Conservation (phyloP, 2,888 invertebrate species). For the Rhagophthalmus giganteus region DNA sequence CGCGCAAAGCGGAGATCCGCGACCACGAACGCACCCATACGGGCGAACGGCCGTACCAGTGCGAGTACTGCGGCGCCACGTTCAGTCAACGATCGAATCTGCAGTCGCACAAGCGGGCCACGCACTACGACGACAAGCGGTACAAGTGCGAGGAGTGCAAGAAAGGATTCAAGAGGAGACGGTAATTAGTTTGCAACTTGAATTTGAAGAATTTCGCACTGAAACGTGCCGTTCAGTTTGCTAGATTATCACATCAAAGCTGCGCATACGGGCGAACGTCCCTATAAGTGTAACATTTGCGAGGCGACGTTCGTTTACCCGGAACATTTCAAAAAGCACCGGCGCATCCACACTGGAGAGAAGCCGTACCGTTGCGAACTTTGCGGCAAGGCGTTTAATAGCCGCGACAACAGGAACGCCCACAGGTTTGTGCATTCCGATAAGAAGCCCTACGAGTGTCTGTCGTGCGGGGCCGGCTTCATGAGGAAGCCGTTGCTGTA, state of each 20-base stretch:
- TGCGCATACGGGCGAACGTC: constrained; percentile 78
- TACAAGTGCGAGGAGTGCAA: constrained; percentile 72
- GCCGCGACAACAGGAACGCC: constrained; percentile 81
- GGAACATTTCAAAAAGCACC: constrained; percentile 80
- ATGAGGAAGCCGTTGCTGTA: constrained; percentile 81
- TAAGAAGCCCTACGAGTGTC: constrained; percentile 84
- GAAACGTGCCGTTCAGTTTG: no score
- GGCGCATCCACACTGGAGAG: constrained; percentile 76
- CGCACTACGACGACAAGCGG: constrained; percentile 75
- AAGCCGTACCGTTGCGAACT: constrained; percentile 76
- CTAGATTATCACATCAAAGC: constrained; percentile 82
- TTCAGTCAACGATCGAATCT: constrained; percentile 83
- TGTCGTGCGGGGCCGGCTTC: constrained; percentile 78
- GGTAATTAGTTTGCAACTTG: no score
- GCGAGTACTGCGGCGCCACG: constrained; percentile 75
- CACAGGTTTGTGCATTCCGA: constrained; percentile 84
- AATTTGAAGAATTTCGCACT: no score
- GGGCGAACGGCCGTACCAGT: constrained; percentile 77
- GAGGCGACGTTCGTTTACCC: constrained; percentile 81
- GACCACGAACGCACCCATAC: constrained; percentile 83
- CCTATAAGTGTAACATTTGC: constrained; percentile 73
- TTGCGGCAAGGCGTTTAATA: constrained; percentile 82
- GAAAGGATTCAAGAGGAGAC: constrained; percentile 71
- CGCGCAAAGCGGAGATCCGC: constrained; percentile 74
- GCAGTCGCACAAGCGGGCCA: constrained; percentile 77